Base-by-base conservation (phyloP, 2,113 vertebrate species). In the Riparia riparia region DNA sequence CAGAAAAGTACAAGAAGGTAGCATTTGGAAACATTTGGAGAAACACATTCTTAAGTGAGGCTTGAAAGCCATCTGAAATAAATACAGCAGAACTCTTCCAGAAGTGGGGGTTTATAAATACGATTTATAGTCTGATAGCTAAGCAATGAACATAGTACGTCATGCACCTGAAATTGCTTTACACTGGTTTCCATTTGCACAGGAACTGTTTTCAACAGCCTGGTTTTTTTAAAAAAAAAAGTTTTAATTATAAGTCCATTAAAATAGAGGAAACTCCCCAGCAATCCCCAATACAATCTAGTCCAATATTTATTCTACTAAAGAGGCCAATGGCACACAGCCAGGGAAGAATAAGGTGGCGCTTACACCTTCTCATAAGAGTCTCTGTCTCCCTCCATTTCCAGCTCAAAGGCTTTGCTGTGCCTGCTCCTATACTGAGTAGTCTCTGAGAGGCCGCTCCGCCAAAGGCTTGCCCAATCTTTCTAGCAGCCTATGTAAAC, bases 111-210 rank as follows among this genome's bases (percentile, higher is more conserved):
- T 83, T 92, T 86, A 21, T 54, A 88, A 53, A 57, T 65, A 45
- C 32, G 71, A 88, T 82, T 93, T 93, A 86, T 39, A 82, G 85
- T 44, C 41, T 83, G 53, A 95, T 89, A 95, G 73, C 73, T 82
- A 82, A 89, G 51, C 89, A 83, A 54, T 61, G 21, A 95, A 86
- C 26, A 31, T 47, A 56, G 54, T 80, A 90, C 90, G 79, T 88
- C 82, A 90, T 34, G 42, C 51, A 90, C 76, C 72, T 86, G 54
- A 90, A 92, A 81, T 79, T 82, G 60, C 74, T 90, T 81, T 61
- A 90, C 26, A 51, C 73, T 92, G 73, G 57, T 51, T 94, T 90
- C 77, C 76, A 73, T 86, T 81, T 81, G 74, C 60, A 90, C 50
- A 82, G 90, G 82, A 90, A 92, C 60, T 80, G 26, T 68, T 93